Conservation (phyloP, 2,113 vertebrate genomes). For the Paraplagusia blochii region DNA sequence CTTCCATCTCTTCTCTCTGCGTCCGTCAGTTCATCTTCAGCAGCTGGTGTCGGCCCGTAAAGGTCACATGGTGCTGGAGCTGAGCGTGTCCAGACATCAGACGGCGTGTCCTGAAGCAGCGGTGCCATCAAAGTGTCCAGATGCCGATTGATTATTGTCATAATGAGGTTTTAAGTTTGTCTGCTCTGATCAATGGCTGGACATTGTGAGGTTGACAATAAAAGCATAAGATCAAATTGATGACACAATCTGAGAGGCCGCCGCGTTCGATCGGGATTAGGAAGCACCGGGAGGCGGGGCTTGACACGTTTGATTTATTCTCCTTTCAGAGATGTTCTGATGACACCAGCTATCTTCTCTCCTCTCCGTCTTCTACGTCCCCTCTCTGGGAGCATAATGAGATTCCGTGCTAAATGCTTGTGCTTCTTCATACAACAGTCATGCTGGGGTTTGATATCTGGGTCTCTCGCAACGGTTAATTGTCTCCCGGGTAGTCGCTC, state of each 20-base stretch:
- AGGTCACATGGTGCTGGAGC: constrained; percentile 45
- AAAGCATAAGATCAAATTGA: constrained; percentile 75
- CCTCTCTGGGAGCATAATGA: constrained; percentile 64
- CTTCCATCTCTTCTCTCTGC: too few relatives aligned
- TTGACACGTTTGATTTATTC: constrained; percentile 73
- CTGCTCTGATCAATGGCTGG: constrained; percentile 72
- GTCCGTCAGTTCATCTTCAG: neutral
- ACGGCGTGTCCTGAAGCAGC: constrained; percentile 52
- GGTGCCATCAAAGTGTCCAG: constrained; percentile 57
- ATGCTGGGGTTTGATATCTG: constrained; percentile 72
- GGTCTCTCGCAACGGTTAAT: constrained; percentile 74
- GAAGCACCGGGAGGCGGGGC: constrained; percentile 49
- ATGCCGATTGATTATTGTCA: constrained; percentile 71
- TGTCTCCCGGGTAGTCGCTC: constrained; percentile 71
- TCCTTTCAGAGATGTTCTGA: constrained; percentile 66
- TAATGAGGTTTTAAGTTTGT: constrained; percentile 75
- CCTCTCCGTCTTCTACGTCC: constrained; percentile 29
- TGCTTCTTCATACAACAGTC: constrained; percentile 64
- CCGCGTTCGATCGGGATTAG: constrained; percentile 63
- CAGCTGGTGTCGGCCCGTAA: constrained; percentile 15
- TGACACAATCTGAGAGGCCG: constrained; percentile 61
- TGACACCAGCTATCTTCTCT: constrained; percentile 60
- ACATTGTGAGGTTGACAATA: constrained; percentile 76
- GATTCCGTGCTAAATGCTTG: constrained; percentile 69
- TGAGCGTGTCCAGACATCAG: constrained; percentile 12